These are phyloP conservation scores for Venustaconcha ellipsiformis DNA, from an alignment of 1,140 invertebrate genomes.

Conservation along the genomic window DNA sequence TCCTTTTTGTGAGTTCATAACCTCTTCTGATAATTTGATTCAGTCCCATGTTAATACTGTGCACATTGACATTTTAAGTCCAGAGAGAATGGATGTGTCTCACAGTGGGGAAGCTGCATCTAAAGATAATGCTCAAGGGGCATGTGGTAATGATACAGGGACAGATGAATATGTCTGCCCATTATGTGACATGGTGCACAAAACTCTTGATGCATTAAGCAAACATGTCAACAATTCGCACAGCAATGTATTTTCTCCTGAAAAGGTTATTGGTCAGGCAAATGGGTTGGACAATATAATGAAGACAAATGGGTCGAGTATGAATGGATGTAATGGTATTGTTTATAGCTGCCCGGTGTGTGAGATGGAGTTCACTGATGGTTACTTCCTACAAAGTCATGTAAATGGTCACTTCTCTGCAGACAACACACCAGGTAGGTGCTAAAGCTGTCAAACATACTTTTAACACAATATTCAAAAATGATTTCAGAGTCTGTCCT, in stretches of 20 bases:
- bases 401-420: conserved; percentile 64
- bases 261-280: conserved; percentile 17
- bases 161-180: conserved; percentile 75
- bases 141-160: conserved; percentile 68
- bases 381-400: conserved; percentile 45
- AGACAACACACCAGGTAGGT: conserved; percentile 54
- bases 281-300: neutral
- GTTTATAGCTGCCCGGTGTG: conserved; percentile 62
- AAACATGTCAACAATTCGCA: conserved; percentile 89
- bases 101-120: conserved; percentile 17
- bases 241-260: conserved; percentile 78
- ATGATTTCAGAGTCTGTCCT: no score
- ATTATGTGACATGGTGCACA: conserved; percentile 67
- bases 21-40: conserved; percentile 79
- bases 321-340: conserved; percentile 35
- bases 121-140: conserved; percentile 27
- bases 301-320: conserved; percentile 5
- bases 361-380: conserved; percentile 51
- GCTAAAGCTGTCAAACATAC: no score
- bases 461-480: no score
- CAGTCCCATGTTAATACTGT: conserved; percentile 87
- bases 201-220: conserved; percentile 82
- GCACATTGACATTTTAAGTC: conserved; percentile 87
- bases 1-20: conserved; percentile 84
- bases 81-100: conserved; percentile 71